Base-by-base conservation (phyloP, 1,140 invertebrate genomes). In the Tetraneura akinire region DNA sequence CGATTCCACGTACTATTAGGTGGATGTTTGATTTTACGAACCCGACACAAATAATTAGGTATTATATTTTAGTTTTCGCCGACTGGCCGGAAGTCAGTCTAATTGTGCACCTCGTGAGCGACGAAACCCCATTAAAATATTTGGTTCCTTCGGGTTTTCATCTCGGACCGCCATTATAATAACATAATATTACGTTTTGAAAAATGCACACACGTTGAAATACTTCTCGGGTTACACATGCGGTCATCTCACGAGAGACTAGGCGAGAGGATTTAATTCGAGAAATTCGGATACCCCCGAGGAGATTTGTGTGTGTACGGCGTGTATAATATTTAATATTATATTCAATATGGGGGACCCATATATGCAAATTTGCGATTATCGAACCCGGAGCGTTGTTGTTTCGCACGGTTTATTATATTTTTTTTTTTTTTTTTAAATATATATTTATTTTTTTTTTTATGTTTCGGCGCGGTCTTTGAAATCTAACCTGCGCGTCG, bases 61-160 rank as follows among this genome's bases (percentile, higher is more conserved):
- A 10, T 47, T 8, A 14, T 47, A 37, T 37, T 37, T 37, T 37
- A 4, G 32, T 37, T 32, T 68, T 47, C 21, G 23, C 47, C 29
- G 11, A 74, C 71, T 21, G 71, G 71, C 71, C 37, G 71, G 71
- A 74, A 74, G 71, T 74, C 49, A 21, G 29, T 51, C 53, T 74
- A 74, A 57, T 51, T 74, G 53, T 23, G 49, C 51, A 57, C 3
- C 3, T 45, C 21, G 18, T 45, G 29, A 49, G 45, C 37, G 37
- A 76, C 37, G 37, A 76, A 57, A 51, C 8, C 47, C 18, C 68
- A 51, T 71, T 49, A 51, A 74, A 74, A 55, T n/a, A n/a, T 11
- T 18, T n/a, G 71, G 51, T 2, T 0, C 6, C 10, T 73, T 73
- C 55, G 14, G 26, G 10, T 74, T 74, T 74, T 29, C 18, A 37